Evolutionary conservation across 2,113 vertebrate species (phyloP).

Genomic region (Nesoenas mayeri): DNA sequence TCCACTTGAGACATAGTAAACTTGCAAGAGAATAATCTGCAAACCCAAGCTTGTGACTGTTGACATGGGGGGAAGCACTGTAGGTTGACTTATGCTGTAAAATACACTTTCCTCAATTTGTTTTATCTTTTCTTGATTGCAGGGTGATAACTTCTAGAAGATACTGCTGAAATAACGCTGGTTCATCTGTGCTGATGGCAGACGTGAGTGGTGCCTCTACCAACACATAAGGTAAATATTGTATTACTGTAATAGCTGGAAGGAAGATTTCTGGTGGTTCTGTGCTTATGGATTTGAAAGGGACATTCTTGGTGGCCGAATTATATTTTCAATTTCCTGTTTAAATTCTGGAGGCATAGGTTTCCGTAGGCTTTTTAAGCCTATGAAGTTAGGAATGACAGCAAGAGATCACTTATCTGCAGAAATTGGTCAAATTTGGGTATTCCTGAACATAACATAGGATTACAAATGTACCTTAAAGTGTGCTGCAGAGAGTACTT

Average conservation of each 20-base stretch:
- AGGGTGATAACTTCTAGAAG: conserved; percentile 68
- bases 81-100: not conserved
- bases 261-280: not conserved
- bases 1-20: conserved; percentile 73
- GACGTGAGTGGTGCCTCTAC: not conserved
- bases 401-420: not conserved
- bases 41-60: conserved; percentile 62
- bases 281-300: not conserved
- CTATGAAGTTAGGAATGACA: not conserved
- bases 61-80: conserved; percentile 13
- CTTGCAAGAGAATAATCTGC: conserved; percentile 68
- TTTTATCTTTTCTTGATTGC: conserved; percentile 58
- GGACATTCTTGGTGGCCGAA: not conserved
- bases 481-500: not conserved
- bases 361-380: not conserved
- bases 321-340: not conserved
- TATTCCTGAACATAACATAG: not conserved
- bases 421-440: accelerated
- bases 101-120: not conserved
- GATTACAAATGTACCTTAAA: not conserved
- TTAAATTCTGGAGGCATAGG: not conserved
- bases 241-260: not conserved
- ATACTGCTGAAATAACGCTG: not conserved
- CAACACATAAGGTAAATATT: conserved; percentile 21
- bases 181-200: not conserved